These are phyloP conservation scores for Drosophila funebris DNA, from an alignment of 1,140 invertebrate species.

Conservation along the genomic window DNA sequence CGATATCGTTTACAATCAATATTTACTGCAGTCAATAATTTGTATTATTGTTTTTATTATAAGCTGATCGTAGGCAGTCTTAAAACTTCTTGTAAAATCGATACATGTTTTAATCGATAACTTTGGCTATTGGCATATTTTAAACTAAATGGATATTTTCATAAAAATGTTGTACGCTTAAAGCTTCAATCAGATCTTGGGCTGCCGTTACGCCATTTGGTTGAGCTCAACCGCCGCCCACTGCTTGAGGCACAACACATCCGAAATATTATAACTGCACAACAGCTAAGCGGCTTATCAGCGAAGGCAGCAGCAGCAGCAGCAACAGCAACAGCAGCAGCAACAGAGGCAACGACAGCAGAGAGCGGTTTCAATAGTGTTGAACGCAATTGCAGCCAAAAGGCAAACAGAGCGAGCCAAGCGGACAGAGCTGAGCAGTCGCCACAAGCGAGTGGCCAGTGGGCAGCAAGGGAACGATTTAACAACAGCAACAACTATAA, in stretches of 20 bases:
- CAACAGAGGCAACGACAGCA: background rate
- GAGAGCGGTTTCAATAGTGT: background rate
- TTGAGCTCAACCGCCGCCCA: conserved; percentile 17
- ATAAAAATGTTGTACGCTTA: background rate
- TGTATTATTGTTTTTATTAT: too few species aligned
- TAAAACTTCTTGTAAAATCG: too few species aligned
- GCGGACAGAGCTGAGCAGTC: background rate
- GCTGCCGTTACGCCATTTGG: conserved; percentile 31
- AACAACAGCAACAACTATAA: background rate
- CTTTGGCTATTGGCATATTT: background rate
- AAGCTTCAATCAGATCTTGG: conserved; percentile 18
- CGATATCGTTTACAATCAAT: too few species aligned
- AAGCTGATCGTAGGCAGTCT: too few species aligned
- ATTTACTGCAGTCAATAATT: too few species aligned
- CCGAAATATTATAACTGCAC: conserved; percentile 44
- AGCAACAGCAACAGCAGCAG: background rate
- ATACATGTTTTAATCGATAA: background rate
- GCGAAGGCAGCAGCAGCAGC: conserved; percentile 3
- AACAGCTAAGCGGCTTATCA: conserved; percentile 50
- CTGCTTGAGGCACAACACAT: conserved; percentile 24
- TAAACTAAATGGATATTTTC: background rate
- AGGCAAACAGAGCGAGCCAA: conserved; percentile 34
- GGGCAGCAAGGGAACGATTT: background rate
- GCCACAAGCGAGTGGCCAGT: background rate
- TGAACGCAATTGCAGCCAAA: conserved; percentile 44